Conservation (phyloP, 2,888 invertebrate genomes). For the Leptogaster cylindrica region DNA sequence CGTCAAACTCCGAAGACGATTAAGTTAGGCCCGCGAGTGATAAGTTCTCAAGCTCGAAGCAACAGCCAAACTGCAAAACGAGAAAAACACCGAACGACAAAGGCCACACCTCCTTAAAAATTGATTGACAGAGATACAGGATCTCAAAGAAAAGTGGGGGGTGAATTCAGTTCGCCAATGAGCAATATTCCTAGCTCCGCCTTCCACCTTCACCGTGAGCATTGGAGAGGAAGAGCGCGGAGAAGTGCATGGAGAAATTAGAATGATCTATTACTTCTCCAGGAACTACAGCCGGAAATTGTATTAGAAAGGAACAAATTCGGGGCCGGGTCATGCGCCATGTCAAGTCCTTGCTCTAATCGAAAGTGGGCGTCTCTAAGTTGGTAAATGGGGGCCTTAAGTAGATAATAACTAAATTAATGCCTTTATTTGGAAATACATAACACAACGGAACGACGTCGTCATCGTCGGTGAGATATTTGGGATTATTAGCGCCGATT, state of each 20-base stretch:
- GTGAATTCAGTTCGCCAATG: conserved; percentile 30
- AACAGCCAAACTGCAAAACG: conserved; percentile 40
- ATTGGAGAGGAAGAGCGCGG: conserved; percentile 48
- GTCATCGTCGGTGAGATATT: conserved; percentile 43
- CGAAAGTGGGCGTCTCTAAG: conserved; percentile 32
- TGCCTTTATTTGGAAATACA: conserved; percentile 58
- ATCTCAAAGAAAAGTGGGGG: no score
- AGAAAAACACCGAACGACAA: conserved; percentile 42
- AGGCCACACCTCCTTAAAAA: conserved; percentile 48
- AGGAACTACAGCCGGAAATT: no score
- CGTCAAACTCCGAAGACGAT: conserved; percentile 60
- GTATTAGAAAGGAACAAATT: no score
- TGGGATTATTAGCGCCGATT: conserved; percentile 48
- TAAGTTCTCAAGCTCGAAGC: conserved; percentile 50
- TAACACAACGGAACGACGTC: conserved; percentile 45
- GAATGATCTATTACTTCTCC: no score
- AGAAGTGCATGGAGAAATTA: no score
- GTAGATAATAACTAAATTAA: conserved; percentile 63
- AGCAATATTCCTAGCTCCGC: conserved; percentile 17
- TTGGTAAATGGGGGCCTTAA: conserved; percentile 53
- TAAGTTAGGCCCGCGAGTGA: conserved; percentile 52
- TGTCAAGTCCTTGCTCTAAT: neutral
- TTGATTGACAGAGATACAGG: conserved; percentile 41
- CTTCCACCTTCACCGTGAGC: conserved; percentile 1
- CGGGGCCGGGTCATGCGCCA: conserved; percentile 36